Evolutionary conservation across 2,888 invertebrate species (phyloP).

Genomic region (Steinernema hermaphroditum): DNA sequence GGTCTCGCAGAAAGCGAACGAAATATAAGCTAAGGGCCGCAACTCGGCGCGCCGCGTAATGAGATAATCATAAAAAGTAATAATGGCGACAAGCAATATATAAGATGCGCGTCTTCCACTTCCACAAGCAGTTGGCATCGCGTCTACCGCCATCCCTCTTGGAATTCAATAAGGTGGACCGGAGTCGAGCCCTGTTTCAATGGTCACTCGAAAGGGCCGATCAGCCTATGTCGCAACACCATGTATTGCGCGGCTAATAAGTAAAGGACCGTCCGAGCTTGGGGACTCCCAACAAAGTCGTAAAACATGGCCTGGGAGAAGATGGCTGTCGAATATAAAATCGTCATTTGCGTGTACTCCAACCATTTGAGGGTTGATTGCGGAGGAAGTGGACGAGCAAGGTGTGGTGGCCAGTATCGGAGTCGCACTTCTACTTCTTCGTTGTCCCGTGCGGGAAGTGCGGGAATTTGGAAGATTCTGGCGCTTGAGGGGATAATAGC

Average conservation of each 20-base stretch:
- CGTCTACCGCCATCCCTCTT: background rate
- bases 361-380: conserved; percentile 24
- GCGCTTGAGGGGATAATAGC: background rate
- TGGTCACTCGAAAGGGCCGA: too few species aligned
- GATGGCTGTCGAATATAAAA: conserved; percentile 25
- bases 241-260: background rate
- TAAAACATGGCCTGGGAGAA: conserved; percentile 27
- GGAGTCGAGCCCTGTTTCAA: background rate
- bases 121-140: background rate
- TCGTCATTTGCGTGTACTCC: conserved; percentile 26
- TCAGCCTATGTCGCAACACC: background rate
- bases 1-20: conserved; percentile 24
- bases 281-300: conserved; percentile 21
- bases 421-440: conserved; percentile 1
- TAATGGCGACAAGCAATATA: conserved; percentile 30
- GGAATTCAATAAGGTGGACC: background rate
- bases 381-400: background rate
- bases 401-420: background rate
- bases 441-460: background rate
- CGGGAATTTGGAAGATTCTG: background rate
- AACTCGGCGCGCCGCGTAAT: conserved; percentile 31
- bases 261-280: background rate
- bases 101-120: conserved; percentile 21
- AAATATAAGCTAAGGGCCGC: conserved; percentile 30
- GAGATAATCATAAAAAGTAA: conserved; percentile 31